A percentile compares a stretch with the other conserved stretches of the same genome.
Evolutionary conservation across 23 tunicate genomes (phyloP).

Genomic region (Trididemnum nubilum): DNA sequence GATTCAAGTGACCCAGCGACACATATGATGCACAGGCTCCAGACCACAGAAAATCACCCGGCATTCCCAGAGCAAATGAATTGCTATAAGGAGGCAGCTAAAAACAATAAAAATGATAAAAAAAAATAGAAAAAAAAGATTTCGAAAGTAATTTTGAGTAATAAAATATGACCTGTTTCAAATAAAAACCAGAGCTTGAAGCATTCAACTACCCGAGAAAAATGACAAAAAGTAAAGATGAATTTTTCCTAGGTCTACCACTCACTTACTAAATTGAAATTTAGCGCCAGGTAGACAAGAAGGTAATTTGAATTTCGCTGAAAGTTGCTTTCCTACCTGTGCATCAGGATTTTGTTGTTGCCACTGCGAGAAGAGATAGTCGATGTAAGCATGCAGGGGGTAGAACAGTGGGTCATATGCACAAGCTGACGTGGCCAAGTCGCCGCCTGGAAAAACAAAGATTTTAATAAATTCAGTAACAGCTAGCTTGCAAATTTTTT

Average conservation of each 20-base stretch:
- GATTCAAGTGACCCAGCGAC: constrained; percentile 1
- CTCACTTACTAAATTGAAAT: too few species aligned
- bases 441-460: constrained; percentile 57
- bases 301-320: too few species aligned
- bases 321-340: constrained; percentile 43
- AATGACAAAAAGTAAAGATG: background rate
- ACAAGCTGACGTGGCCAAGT: constrained; percentile 52
- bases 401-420: constrained; percentile 90
- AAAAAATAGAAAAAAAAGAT: too few species aligned
- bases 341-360: constrained; percentile 58
- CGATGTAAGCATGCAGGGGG: constrained; percentile 73
- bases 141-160: too few species aligned
- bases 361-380: constrained; percentile 66
- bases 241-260: too few species aligned
- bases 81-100: constrained; percentile 22
- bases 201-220: background rate
- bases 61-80: constrained; percentile 37
- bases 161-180: too few species aligned
- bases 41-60: constrained; percentile 50
- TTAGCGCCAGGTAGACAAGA: too few species aligned
- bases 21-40: constrained; percentile 72
- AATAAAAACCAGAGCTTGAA: background rate
- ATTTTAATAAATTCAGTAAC: background rate
- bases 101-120: background rate
- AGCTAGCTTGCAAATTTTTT: background rate